Evolutionary conservation across 2,888 invertebrate species (phyloP).

Genomic region (Synergus umbraculus): DNA sequence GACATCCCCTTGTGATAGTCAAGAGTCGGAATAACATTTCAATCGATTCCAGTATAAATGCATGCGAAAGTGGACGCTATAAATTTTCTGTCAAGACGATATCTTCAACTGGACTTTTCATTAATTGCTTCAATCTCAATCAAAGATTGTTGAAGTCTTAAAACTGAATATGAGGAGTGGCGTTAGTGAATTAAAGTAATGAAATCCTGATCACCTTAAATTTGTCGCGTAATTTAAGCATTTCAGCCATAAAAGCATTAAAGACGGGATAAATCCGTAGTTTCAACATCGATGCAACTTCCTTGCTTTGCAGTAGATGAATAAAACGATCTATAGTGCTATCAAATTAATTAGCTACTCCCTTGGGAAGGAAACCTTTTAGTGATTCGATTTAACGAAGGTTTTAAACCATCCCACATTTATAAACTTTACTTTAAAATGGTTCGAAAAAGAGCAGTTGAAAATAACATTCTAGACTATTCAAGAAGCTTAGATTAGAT

Average conservation of each 20-base stretch:
- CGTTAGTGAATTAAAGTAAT: background rate
- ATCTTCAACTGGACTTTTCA: no score
- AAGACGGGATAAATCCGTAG: background rate
- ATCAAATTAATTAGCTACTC: background rate
- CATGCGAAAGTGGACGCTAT: conserved; percentile 1
- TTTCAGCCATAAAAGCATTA: background rate
- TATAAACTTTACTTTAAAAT: background rate
- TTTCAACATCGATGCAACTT: background rate
- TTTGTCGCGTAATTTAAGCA: background rate
- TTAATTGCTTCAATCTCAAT: background rate
- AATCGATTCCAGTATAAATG: conserved; percentile 20
- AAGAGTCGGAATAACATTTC: conserved; percentile 27
- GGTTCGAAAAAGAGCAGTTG: background rate
- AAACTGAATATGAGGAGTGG: background rate
- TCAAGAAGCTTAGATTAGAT: no score
- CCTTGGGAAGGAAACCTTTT: background rate
- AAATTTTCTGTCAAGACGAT: conserved; percentile 1
- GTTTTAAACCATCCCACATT: background rate
- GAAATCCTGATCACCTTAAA: background rate
- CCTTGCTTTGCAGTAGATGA: background rate
- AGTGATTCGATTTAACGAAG: background rate
- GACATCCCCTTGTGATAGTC: conserved; percentile 33
- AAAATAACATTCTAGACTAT: background rate
- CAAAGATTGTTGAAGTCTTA: background rate
- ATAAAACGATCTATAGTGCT: background rate